Evolutionary conservation across 2,797 vertebrate species (phyloP).

Genomic region (Microhierax caerulescens): DNA sequence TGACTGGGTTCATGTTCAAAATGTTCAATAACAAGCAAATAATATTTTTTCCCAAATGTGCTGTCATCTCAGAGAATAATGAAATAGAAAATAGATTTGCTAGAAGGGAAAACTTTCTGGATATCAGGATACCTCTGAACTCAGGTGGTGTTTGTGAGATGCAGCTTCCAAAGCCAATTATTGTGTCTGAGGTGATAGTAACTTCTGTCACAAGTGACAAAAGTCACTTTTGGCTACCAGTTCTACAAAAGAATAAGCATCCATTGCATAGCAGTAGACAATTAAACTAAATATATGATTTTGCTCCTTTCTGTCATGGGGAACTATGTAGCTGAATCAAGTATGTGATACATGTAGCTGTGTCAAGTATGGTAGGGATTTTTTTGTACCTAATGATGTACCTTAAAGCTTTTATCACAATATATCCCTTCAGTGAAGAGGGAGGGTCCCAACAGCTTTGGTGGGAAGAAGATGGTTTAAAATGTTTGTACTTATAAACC

Average conservation of each 20-base stretch:
- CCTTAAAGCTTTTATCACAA: not conserved
- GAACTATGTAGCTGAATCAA: not conserved
- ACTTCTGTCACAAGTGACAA: too few species aligned
- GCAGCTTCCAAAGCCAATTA: not conserved
- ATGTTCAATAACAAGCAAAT: not conserved
- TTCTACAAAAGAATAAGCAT: not conserved
- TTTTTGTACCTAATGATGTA: not conserved
- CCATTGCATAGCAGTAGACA: not conserved
- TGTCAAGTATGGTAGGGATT: fast-evolving
- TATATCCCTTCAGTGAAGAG: not conserved
- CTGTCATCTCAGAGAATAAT: not conserved
- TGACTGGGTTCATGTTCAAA: not conserved
- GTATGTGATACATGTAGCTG: too few species aligned
- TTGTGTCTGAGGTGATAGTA: not conserved
- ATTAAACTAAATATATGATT: not conserved
- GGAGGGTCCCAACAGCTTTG: not conserved
- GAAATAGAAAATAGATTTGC: not conserved
- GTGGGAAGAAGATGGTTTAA: not conserved
- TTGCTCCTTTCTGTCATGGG: not conserved
- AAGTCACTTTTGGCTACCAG: not conserved
- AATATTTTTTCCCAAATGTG: not conserved
- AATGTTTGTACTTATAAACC: not conserved
- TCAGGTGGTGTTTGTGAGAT: not conserved
- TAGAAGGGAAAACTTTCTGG: not conserved
- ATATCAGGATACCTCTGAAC: not conserved